phyloP scores from a whole-genome alignment of 2,888 invertebrate genomes.

The Chydorus sphaericus region DNA sequence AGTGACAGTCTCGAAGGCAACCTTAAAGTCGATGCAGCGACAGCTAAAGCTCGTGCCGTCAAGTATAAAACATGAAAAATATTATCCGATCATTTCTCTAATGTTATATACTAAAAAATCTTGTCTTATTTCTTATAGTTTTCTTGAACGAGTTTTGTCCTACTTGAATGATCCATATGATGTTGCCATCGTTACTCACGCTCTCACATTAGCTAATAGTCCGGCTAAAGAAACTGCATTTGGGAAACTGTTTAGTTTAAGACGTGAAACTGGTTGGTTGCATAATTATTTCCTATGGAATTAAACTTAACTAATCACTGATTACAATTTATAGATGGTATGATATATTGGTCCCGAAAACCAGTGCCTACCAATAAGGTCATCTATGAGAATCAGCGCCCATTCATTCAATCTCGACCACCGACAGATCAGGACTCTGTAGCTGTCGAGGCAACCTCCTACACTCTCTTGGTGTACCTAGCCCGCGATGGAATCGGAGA shows the following conservation, averaged over 20 bases:
- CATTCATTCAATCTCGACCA: constrained; percentile 30
- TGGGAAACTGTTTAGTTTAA: constrained; percentile 23
- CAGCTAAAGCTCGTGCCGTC: constrained; percentile 25
- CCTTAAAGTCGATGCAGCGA: constrained; percentile 24
- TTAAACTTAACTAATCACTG: neutral
- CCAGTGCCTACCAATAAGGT: constrained; percentile 23
- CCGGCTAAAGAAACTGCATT: constrained; percentile 29
- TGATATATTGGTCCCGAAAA: constrained; percentile 31
- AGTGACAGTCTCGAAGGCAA: constrained; percentile 27
- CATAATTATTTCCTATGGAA: neutral
- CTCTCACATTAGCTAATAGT: constrained; percentile 30
- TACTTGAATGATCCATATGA: constrained; percentile 32
- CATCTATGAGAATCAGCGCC: constrained; percentile 30
- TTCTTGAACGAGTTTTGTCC: constrained; percentile 27
- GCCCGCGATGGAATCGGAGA: constrained; percentile 29
- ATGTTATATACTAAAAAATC: neutral
- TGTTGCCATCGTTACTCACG: constrained; percentile 35
- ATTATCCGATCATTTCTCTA: neutral
- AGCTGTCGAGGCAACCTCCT: constrained; percentile 38
- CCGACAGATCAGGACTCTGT: constrained; percentile 33
- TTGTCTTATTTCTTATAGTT: constrained; percentile 19
- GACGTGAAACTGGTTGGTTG: constrained; percentile 20
- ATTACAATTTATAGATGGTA: constrained; percentile 25
- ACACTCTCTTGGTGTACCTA: constrained; percentile 36
- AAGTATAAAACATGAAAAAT: too few relatives aligned